phyloP scores from a whole-genome alignment of 2,113 vertebrate species.

The Saccopteryx bilineata region DNA sequence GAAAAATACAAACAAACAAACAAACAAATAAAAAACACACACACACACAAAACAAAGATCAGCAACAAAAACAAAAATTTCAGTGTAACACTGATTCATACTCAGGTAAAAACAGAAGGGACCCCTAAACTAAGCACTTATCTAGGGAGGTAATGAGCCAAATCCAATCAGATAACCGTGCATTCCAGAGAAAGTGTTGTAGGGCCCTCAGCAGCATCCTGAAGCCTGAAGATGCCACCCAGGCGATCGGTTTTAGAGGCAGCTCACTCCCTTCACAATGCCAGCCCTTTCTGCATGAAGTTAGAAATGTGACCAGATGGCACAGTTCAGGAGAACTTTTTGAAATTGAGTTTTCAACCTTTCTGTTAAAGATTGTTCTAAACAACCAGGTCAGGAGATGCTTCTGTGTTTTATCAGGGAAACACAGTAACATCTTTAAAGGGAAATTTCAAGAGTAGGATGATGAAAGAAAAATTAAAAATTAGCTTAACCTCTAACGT shows the following conservation, averaged over 20 bases:
- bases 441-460: conserved; percentile 53
- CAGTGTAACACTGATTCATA: background rate
- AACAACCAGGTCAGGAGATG: conserved; percentile 31
- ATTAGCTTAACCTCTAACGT: background rate
- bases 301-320: background rate
- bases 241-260: background rate
- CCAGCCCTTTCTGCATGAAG: background rate
- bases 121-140: background rate
- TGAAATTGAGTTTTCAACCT: conserved; percentile 20
- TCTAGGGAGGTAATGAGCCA: background rate
- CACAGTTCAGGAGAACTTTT: background rate
- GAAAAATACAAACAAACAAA: no score
- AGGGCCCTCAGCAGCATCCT: background rate
- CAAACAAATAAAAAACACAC: no score
- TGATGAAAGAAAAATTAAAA: conserved; percentile 50
- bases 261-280: background rate
- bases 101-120: background rate
- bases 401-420: background rate
- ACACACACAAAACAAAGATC: background rate
- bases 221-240: background rate
- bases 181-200: background rate
- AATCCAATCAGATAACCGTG: background rate
- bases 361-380: conserved; percentile 39
- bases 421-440: background rate
- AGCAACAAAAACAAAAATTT: background rate